These are phyloP conservation scores for Erethizon dorsatum DNA, from an alignment of 2,797 vertebrate species.

Conservation along the genomic window DNA sequence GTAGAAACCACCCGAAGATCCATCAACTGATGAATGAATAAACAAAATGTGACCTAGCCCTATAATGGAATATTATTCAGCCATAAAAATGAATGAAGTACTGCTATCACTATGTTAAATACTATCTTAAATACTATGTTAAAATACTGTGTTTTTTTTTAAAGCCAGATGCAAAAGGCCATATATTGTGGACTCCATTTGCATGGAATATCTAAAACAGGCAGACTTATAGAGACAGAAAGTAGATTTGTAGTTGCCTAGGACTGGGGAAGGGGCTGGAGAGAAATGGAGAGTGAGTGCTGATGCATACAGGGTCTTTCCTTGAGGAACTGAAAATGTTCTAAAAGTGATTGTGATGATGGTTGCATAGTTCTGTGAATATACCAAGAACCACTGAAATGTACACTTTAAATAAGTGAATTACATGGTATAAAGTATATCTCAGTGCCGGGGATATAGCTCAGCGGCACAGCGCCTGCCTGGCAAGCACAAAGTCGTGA, in stretches of 20 bases:
- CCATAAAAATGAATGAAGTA: neutral
- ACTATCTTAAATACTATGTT: neutral
- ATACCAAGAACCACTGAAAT: neutral
- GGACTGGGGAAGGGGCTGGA: accelerated
- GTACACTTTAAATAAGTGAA: neutral
- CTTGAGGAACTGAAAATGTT: neutral
- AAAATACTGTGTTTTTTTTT: neutral
- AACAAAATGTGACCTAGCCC: neutral
- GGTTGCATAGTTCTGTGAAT: neutral
- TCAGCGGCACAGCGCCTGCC: no score
- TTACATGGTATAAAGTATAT: neutral
- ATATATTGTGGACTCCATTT: neutral
- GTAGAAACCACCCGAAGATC: neutral
- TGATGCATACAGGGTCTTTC: neutral
- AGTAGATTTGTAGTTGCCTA: neutral
- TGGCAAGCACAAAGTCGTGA: no score
- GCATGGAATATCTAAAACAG: neutral
- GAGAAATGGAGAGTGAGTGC: neutral
- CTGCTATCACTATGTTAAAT: neutral
- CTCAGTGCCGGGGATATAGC: neutral
- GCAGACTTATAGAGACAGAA: neutral
- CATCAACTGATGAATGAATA: neutral
- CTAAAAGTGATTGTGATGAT: neutral
- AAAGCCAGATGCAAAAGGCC: neutral
- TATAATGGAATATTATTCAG: neutral